Conservation (phyloP, 1,140 invertebrate species). For the Cyclina sinensis region DNA sequence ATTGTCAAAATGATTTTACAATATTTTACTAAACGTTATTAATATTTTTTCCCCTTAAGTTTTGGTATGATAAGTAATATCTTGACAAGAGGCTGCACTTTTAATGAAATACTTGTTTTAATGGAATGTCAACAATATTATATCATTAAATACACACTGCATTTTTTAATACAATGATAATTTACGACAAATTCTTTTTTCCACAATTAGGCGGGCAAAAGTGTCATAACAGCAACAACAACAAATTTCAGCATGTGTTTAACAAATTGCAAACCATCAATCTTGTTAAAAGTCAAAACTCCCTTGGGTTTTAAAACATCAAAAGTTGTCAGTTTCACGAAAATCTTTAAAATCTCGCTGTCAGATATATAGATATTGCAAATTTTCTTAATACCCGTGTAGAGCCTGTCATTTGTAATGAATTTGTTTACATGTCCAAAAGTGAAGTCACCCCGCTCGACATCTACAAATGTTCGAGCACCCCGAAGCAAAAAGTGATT, state of each 20-base stretch:
- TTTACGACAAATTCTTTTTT: not conserved
- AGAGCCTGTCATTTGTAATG: constrained; percentile 20
- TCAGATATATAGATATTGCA: constrained; percentile 23
- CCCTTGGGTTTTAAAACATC: not conserved
- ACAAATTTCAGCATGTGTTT: constrained; percentile 8
- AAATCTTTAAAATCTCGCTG: not conserved
- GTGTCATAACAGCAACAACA: not conserved
- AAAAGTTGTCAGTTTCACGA: constrained; percentile 13
- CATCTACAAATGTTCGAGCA: constrained; percentile 5
- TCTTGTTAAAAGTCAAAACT: not conserved
- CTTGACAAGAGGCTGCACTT: not conserved
- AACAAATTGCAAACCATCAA: not conserved
- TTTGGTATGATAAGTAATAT: too few relatives aligned
- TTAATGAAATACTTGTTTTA: not conserved
- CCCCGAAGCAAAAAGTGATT: constrained; percentile 31
- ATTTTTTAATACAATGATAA: not conserved
- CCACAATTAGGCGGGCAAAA: not conserved
- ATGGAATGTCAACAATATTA: not conserved
- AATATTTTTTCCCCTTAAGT: too few relatives aligned
- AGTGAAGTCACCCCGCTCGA: constrained; percentile 10
- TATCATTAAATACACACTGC: constrained; percentile 20
- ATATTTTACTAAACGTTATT: too few relatives aligned
- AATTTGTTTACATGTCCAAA: constrained; percentile 42
- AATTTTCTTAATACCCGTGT: not conserved
- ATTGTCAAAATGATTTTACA: too few relatives aligned